These are phyloP conservation scores for Drosophila ustulata DNA, from an alignment of 2,888 invertebrate genomes.

Conservation along the genomic window DNA sequence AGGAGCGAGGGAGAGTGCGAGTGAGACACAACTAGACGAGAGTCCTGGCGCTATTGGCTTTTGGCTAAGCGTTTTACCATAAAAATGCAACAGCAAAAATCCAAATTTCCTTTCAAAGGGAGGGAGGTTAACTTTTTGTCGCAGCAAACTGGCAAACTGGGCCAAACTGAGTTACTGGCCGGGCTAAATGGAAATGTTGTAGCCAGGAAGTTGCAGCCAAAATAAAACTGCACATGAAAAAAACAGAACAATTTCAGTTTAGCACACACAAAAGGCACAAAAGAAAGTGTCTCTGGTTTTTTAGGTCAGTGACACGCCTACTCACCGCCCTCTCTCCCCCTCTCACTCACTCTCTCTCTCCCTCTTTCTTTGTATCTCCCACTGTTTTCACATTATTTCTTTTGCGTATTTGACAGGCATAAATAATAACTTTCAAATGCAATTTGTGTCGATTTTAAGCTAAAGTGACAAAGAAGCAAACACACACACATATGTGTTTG, in stretches of 20 bases:
- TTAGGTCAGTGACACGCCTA: slow-evolving; percentile 35
- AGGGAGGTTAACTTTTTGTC: slow-evolving; percentile 46
- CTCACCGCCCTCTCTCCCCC: neutral
- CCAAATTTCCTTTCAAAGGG: slow-evolving; percentile 22
- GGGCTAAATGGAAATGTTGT: slow-evolving; percentile 71
- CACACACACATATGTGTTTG: slow-evolving; percentile 10
- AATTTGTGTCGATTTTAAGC: slow-evolving; percentile 75
- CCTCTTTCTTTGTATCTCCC: neutral
- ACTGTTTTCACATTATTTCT: neutral
- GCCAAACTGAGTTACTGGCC: slow-evolving; percentile 70
- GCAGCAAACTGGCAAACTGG: slow-evolving; percentile 36
- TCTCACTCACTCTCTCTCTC: too few species aligned
- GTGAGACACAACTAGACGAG: neutral
- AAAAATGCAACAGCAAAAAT: slow-evolving; percentile 60
- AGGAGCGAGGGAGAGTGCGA: neutral
- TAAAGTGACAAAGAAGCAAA: slow-evolving; percentile 47
- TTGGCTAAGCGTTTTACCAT: slow-evolving; percentile 63
- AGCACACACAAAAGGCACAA: slow-evolving; percentile 37
- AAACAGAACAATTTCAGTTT: slow-evolving; percentile 41
- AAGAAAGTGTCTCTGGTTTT: slow-evolving; percentile 36
- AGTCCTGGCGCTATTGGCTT: slow-evolving; percentile 34
- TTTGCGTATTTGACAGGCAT: slow-evolving; percentile 60
- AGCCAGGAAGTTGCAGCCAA: slow-evolving; percentile 68
- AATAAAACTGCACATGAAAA: slow-evolving; percentile 57
- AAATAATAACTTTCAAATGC: slow-evolving; percentile 78